Base-by-base conservation (phyloP, 2,797 vertebrate species). In the Cyclopterus lumpus region DNA sequence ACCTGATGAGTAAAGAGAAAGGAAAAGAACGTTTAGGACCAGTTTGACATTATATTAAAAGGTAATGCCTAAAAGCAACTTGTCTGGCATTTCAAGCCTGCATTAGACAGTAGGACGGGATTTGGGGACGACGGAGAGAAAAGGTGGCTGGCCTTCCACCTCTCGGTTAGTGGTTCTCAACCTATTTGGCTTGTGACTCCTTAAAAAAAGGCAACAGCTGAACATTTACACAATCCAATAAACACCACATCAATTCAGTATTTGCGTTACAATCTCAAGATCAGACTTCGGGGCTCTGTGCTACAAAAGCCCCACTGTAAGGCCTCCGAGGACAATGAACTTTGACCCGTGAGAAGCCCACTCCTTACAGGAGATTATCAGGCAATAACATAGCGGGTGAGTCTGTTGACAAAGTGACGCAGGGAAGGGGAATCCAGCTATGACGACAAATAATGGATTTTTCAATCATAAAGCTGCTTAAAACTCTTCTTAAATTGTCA, bases 1-100 rank as follows among this genome's bases (percentile, higher is more conserved):
- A 70, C 69, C 93, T 94, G 81, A 63, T 26, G 48, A 87, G 28
- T 12, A 60, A 24, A 77, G 24, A 85, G 28, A 74, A 30, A 71
- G 15, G 8, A 48, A 30, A 40, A 38, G 12, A 11, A 18, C 12
- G 15, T 28, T 74, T 53, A 38, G 30, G 51, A 32, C 0, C 12
- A 61, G 26, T 57, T 48, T 3, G 4, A 57, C 12, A 28, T 32
- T 20, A 28, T 28, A 22, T 12, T 1, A 54, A 60, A 60, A 34
- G 22, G 1, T 3, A 34, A 51, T 22, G 12, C 30, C 6, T 18
- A n/a, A 44, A 57, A 32, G 12, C 8, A 57, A 1, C 2, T 57
- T 32, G 15, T 55, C 26, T 30, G 28, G 18, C 28, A 57, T 57
- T 32, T 9, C 28, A 18, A n/a, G 32, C 12, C 55, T 40, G 53